Conservation (phyloP, 2,888 invertebrate species). For the Lysandra bellargus region DNA sequence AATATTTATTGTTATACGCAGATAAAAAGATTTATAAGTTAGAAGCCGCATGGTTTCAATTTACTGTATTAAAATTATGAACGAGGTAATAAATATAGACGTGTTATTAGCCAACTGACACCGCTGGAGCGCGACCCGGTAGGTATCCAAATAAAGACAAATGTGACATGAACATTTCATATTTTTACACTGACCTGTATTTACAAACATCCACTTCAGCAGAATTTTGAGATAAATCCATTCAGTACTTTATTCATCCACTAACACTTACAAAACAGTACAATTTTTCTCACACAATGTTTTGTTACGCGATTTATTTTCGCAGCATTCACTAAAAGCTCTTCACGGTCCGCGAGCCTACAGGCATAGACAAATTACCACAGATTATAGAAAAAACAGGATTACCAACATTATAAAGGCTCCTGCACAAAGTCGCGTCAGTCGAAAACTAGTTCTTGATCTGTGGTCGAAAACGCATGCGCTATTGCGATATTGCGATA, state of each 20-base stretch:
- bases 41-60: constrained; percentile 32
- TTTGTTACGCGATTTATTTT: constrained; percentile 60
- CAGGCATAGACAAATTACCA: constrained; percentile 43
- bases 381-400: not conserved
- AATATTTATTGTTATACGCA: not conserved
- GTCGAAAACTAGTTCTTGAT: too few relatives aligned
- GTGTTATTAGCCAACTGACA: constrained; percentile 56
- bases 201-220: constrained; percentile 48
- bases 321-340: constrained; percentile 62
- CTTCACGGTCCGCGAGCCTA: constrained; percentile 44
- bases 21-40: not conserved
- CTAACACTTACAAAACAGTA: constrained; percentile 58
- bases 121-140: constrained; percentile 59
- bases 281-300: constrained; percentile 68
- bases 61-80: constrained; percentile 42
- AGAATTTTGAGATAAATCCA: constrained; percentile 53
- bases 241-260: constrained; percentile 58
- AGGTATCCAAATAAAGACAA: constrained; percentile 73
- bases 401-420: too few relatives aligned
- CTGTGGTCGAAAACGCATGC: too few relatives aligned
- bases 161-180: constrained; percentile 56
- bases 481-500: too few relatives aligned
- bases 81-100: constrained; percentile 37
- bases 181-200: constrained; percentile 63
- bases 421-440: too few relatives aligned